phyloP scores from a whole-genome alignment of 2,797 vertebrate species.

The Furcifer pardalis region DNA sequence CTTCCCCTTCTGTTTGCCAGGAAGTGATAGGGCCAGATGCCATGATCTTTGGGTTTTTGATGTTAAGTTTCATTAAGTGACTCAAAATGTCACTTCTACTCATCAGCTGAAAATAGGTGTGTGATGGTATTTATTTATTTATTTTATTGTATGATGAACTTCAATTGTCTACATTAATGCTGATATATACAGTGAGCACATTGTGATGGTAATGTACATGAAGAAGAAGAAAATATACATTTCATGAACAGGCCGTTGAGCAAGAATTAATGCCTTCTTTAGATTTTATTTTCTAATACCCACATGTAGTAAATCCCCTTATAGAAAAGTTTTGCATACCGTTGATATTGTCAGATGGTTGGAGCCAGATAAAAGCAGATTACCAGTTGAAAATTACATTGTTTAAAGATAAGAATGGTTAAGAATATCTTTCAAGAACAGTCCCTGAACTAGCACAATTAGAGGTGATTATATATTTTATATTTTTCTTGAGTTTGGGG shows the following conservation, averaged over 20 bases:
- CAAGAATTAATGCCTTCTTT: background rate
- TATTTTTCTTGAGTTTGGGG: constrained; percentile 29
- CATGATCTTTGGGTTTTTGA: too few relatives aligned
- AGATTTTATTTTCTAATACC: background rate
- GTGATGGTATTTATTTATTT: too few relatives aligned
- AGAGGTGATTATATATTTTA: constrained; percentile 20
- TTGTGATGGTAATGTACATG: background rate
- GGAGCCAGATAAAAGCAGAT: constrained; percentile 23
- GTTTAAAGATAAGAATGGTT: constrained; percentile 24
- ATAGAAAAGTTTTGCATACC: background rate
- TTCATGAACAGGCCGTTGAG: background rate
- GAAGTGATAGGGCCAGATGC: too few relatives aligned
- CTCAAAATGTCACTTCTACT: constrained; percentile 25
- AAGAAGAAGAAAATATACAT: background rate
- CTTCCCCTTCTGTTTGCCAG: too few relatives aligned
- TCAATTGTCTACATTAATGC: too few relatives aligned
- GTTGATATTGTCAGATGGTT: background rate
- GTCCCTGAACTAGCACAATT: background rate
- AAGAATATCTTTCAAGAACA: constrained; percentile 14
- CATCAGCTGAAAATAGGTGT: constrained; percentile 37
- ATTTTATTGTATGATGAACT: too few relatives aligned
- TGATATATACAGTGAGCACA: too few relatives aligned
- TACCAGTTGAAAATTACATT: background rate
- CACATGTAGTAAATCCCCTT: background rate
- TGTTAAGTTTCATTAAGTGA: background rate